Conservation (phyloP, 2,888 invertebrate species). For the Noctua fimbriata region DNA sequence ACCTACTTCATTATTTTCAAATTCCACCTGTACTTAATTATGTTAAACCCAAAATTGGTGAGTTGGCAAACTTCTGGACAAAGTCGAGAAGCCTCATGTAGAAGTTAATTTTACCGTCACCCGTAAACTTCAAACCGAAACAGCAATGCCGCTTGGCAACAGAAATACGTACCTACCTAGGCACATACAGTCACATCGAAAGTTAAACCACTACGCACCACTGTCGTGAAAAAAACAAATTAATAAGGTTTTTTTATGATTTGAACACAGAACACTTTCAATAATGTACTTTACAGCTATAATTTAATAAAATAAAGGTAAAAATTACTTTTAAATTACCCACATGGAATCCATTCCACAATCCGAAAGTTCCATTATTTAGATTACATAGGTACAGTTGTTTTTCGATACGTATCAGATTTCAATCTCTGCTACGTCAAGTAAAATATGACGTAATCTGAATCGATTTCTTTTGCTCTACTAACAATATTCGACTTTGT, state of each 20-base stretch:
- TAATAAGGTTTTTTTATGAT: neutral
- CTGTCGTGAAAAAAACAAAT: neutral
- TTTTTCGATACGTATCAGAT: conserved; percentile 53
- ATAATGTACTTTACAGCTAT: neutral
- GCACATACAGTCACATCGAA: neutral
- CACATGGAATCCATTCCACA: conserved; percentile 25
- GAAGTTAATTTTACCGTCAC: conserved; percentile 3
- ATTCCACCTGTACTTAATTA: neutral
- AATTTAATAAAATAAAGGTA: neutral
- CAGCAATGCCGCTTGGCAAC: neutral
- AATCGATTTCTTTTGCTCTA: conserved; percentile 42
- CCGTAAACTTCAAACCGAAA: conserved; percentile 3
- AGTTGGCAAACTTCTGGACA: neutral
- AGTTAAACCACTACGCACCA: neutral
- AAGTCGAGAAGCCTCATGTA: conserved; percentile 1
- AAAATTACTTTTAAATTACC: conserved; percentile 23
- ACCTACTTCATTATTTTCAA: neutral
- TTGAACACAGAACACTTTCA: neutral
- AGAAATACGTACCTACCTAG: neutral
- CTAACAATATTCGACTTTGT: conserved; percentile 37
- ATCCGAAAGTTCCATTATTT: conserved; percentile 42
- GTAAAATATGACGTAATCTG: conserved; percentile 47
- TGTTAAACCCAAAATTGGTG: neutral
- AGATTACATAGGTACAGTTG: conserved; percentile 34
- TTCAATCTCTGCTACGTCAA: conserved; percentile 34